Evolutionary conservation across 2,113 vertebrate species (phyloP).

Genomic region (Cisticola juncidis): DNA sequence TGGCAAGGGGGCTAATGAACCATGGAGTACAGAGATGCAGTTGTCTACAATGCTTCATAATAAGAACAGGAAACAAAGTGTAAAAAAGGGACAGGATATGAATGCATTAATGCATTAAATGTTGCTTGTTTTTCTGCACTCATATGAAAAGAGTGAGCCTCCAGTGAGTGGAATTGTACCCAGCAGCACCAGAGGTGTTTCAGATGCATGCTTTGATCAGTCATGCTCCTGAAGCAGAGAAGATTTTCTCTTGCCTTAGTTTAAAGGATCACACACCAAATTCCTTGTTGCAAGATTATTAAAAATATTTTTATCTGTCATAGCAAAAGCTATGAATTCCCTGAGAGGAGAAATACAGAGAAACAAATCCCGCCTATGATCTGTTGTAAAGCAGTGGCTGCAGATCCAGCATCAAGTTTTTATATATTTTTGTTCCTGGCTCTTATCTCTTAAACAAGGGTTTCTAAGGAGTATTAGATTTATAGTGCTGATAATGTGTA

Average conservation of each 20-base stretch:
- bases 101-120: not conserved
- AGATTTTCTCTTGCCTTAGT: not conserved
- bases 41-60: not conserved
- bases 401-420: not conserved
- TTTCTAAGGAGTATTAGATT: slow-evolving; percentile 45
- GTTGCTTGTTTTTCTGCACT: not conserved
- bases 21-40: not conserved
- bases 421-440: not conserved
- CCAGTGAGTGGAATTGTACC: not conserved
- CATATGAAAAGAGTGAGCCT: not conserved
- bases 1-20: not conserved
- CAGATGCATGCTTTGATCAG: not conserved
- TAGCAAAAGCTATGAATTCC: not conserved
- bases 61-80: not conserved
- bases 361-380: not conserved
- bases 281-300: slow-evolving; percentile 10
- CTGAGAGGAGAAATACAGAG: not conserved
- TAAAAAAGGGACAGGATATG: not conserved
- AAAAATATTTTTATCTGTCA: slow-evolving; percentile 60
- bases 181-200: not conserved
- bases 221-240: not conserved
- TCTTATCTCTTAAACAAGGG: slow-evolving; percentile 22
- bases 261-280: slow-evolving; percentile 1
- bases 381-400: not conserved
- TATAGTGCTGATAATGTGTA: slow-evolving; percentile 5